These are phyloP conservation scores for Lateolabrax maculatus DNA, from an alignment of 2,797 vertebrate species.

Conservation along the genomic window DNA sequence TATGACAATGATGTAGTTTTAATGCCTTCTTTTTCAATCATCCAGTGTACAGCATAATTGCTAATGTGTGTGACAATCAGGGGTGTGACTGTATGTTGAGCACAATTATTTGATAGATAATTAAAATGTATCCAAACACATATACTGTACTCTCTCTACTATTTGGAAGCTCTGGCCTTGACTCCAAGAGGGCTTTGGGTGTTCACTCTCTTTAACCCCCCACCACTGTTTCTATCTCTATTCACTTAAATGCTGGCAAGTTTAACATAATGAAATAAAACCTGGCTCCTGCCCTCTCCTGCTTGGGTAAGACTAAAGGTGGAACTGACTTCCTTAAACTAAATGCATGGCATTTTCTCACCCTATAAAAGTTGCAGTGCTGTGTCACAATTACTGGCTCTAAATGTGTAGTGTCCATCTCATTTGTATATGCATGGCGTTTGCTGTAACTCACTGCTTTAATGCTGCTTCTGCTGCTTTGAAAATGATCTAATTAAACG, in stretches of 20 bases:
- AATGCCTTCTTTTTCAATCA: not conserved
- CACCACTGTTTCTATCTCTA: slow-evolving; percentile 89
- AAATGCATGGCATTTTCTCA: slow-evolving; percentile 72
- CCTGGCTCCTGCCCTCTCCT: slow-evolving; percentile 93
- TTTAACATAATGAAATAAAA: slow-evolving; percentile 90
- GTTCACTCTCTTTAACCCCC: slow-evolving; percentile 88
- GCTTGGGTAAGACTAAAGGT: slow-evolving; percentile 91
- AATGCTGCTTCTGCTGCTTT: slow-evolving; percentile 38
- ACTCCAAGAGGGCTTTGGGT: slow-evolving; percentile 83
- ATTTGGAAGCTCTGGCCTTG: slow-evolving; percentile 79
- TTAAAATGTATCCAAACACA: slow-evolving; percentile 9
- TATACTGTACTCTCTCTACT: slow-evolving; percentile 12
- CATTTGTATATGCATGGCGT: slow-evolving; percentile 63
- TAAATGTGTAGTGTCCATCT: slow-evolving; percentile 4
- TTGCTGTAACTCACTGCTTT: slow-evolving; percentile 38
- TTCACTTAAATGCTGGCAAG: slow-evolving; percentile 93
- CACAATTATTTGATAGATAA: slow-evolving; percentile 7
- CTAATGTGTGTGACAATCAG: not conserved
- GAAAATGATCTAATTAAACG: slow-evolving; percentile 9
- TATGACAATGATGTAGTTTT: slow-evolving; percentile 2
- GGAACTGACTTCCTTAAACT: slow-evolving; percentile 49
- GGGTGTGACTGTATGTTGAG: slow-evolving; percentile 9
- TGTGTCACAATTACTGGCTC: slow-evolving; percentile 32
- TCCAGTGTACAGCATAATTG: not conserved
- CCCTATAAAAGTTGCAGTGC: slow-evolving; percentile 44